phyloP scores from a whole-genome alignment of 1,140 invertebrate genomes.

The Sycophaga agraensis region DNA sequence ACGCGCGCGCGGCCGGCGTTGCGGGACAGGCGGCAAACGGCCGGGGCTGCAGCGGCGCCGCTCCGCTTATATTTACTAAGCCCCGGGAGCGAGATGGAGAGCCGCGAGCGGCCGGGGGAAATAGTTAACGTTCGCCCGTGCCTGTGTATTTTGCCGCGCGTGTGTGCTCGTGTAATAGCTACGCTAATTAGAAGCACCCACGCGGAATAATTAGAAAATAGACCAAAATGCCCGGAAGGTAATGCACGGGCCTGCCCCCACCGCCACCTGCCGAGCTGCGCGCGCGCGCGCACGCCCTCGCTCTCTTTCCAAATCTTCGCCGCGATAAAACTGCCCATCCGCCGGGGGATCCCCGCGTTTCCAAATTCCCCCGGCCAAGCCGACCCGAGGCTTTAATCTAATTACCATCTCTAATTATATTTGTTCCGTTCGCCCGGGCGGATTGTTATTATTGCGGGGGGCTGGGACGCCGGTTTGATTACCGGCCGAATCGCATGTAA shows the following conservation, averaged over 20 bases:
- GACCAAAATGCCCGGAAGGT: constrained; percentile 31
- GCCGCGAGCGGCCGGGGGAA: not conserved
- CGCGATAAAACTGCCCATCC: not conserved
- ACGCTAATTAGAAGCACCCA: constrained; percentile 42
- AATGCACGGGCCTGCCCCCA: not conserved
- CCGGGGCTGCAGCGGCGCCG: not conserved
- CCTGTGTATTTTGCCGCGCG: constrained; percentile 12
- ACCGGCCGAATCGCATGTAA: too few species aligned
- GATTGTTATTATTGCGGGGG: too few species aligned
- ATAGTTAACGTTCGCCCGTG: constrained; percentile 10
- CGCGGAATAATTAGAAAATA: constrained; percentile 44
- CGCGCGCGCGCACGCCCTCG: too few species aligned
- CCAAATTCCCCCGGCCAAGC: too few species aligned
- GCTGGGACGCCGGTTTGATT: too few species aligned
- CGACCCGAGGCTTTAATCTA: not conserved
- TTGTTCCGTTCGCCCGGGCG: too few species aligned
- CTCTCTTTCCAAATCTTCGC: not conserved
- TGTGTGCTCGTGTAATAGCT: constrained; percentile 26
- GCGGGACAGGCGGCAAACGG: constrained; percentile 2
- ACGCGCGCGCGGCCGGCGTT: not conserved
- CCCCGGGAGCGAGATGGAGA: not conserved
- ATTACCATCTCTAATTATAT: constrained; percentile 2
- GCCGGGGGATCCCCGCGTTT: too few species aligned
- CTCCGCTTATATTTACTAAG: constrained; percentile 9
- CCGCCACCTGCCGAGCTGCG: not conserved